Conservation (phyloP, 2,888 invertebrate genomes). For the Chrysina gloriosa region DNA sequence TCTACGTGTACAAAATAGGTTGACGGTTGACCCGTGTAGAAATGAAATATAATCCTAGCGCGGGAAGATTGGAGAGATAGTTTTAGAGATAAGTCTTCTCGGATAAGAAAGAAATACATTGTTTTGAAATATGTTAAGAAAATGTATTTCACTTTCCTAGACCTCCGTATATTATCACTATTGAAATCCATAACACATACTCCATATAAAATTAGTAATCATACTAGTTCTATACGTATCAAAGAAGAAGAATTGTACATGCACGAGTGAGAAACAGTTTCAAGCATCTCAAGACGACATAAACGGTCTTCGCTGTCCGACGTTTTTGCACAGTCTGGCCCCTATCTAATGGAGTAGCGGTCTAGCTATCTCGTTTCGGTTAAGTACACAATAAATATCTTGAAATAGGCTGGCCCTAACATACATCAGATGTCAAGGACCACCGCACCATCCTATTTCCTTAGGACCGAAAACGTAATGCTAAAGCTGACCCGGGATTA, state of each 20-base stretch:
- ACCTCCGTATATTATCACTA: too few relatives aligned
- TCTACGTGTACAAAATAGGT: too few relatives aligned
- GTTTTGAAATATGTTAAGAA: too few relatives aligned
- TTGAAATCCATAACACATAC: too few relatives aligned
- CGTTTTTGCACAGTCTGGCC: slow-evolving; percentile 36
- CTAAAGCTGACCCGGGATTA: slow-evolving; percentile 44
- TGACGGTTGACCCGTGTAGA: too few relatives aligned
- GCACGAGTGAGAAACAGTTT: not conserved
- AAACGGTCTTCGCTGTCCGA: slow-evolving; percentile 28
- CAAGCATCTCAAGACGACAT: slow-evolving; percentile 18
- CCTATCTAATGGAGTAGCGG: slow-evolving; percentile 43
- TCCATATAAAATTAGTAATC: too few relatives aligned
- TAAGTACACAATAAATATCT: slow-evolving; percentile 66
- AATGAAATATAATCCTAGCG: too few relatives aligned
- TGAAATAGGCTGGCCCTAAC: slow-evolving; percentile 62
- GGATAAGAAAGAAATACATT: too few relatives aligned
- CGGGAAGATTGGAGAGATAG: too few relatives aligned
- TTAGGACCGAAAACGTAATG: slow-evolving; percentile 59
- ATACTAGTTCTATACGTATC: not conserved
- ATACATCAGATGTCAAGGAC: slow-evolving; percentile 61
- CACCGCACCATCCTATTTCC: slow-evolving; percentile 62
- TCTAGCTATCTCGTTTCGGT: slow-evolving; percentile 60
- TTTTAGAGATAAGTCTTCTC: too few relatives aligned
- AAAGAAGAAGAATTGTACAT: not conserved
- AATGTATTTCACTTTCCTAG: too few relatives aligned